A percentile compares a stretch with the other conserved stretches of the same genome.
Conservation (phyloP, 2,797 vertebrate genomes). For the Bryconaethiops microstoma region DNA sequence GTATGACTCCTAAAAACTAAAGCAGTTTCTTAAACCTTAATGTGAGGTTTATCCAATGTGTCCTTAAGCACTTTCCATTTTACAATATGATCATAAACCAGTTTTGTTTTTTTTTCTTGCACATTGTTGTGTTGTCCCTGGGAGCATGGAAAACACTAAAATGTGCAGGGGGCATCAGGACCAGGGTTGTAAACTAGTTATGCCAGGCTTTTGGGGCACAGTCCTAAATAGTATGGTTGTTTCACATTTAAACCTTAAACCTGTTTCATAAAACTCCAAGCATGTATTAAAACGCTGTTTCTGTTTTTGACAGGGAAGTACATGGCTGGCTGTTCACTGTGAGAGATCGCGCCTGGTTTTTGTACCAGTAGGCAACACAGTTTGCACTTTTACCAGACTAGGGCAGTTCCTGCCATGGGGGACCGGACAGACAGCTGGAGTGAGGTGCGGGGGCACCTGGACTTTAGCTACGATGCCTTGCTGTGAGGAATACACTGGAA, state of each 20-base stretch:
- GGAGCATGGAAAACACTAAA: too few species aligned
- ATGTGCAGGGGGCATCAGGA: too few species aligned
- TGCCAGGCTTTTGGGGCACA: neutral
- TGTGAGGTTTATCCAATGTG: too few species aligned
- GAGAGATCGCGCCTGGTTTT: conserved; percentile 44
- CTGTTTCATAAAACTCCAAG: too few species aligned
- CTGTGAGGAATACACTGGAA: conserved; percentile 60
- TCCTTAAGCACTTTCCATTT: too few species aligned
- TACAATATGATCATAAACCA: too few species aligned
- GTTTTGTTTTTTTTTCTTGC: too few species aligned
- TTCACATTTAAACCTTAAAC: too few species aligned
- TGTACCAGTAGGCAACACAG: conserved; percentile 41
- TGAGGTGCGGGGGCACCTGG: neutral
- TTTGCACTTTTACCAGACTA: conserved; percentile 67
- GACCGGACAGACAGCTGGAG: neutral
- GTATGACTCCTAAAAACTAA: too few species aligned
- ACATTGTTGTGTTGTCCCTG: too few species aligned
- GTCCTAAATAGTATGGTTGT: neutral
- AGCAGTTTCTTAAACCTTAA: too few species aligned
- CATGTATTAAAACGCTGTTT: neutral
- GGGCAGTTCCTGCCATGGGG: conserved; percentile 14
- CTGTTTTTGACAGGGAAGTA: conserved; percentile 76
- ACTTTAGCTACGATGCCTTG: conserved; percentile 39
- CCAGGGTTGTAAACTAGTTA: too few species aligned
- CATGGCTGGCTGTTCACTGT: conserved; percentile 81